Conservation (phyloP, 2,797 vertebrate genomes). For the Neosilurus hyrtlii region DNA sequence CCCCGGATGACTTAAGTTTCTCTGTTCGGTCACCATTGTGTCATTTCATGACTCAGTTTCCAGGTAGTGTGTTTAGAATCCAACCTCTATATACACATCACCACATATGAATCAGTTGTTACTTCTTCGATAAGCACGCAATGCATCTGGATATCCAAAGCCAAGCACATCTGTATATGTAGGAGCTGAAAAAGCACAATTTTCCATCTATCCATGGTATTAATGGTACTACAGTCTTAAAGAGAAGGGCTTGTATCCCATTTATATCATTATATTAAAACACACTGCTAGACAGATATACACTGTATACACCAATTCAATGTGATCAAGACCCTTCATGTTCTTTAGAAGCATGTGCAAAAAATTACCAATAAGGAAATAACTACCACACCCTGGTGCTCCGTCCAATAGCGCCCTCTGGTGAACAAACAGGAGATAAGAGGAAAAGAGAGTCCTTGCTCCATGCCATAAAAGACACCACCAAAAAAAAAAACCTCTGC, state of each 20-base stretch:
- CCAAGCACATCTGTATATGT: background rate
- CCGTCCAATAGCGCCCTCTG: constrained; percentile 4
- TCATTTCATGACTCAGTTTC: constrained; percentile 20
- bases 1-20: constrained; percentile 15
- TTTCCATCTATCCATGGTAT: background rate
- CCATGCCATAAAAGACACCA: background rate
- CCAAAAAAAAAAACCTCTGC: too few species aligned
- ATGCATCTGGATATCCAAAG: background rate
- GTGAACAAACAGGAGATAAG: constrained; percentile 4
- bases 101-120: background rate
- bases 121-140: background rate
- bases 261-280: background rate
- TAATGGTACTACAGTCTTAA: background rate
- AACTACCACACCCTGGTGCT: background rate
- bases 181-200: too few species aligned
- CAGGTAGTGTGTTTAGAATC: constrained; percentile 2
- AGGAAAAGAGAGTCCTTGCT: too few species aligned
- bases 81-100: background rate
- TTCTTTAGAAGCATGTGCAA: background rate
- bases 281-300: background rate
- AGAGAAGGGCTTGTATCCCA: background rate
- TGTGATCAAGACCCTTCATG: background rate
- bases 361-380: background rate
- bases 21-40: constrained; percentile 4
- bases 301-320: background rate